A percentile compares a stretch with the other conserved stretches of the same genome.
phyloP scores from a whole-genome alignment of 1,140 invertebrate species.

The Tetraneura akinire region DNA sequence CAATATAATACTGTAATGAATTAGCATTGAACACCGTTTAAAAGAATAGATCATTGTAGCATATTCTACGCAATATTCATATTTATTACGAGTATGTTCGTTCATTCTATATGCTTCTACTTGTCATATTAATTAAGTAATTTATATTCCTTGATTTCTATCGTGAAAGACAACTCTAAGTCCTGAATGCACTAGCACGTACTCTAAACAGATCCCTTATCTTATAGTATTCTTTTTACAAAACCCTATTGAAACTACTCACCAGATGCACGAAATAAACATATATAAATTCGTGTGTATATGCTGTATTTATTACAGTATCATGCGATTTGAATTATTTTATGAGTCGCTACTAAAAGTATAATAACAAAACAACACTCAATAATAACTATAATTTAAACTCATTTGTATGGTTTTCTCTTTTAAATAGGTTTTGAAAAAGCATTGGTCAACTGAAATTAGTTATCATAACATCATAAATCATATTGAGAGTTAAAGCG shows the following conservation, averaged over 20 bases:
- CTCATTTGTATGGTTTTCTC: neutral
- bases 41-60: neutral
- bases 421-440: neutral
- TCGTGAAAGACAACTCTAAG: slow-evolving; percentile 13
- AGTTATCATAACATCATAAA: neutral
- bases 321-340: neutral
- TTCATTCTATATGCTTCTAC: neutral
- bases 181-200: slow-evolving; percentile 42
- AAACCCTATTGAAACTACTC: slow-evolving; percentile 14
- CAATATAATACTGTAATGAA: slow-evolving; percentile 9
- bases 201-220: neutral
- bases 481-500: no score
- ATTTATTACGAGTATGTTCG: neutral
- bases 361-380: neutral
- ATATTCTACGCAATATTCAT: neutral
- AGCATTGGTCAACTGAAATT: neutral
- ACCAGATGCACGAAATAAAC: neutral
- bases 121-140: slow-evolving; percentile 31
- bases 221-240: neutral
- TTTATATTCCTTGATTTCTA: slow-evolving; percentile 45
- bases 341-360: neutral
- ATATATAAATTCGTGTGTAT: neutral
- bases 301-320: neutral
- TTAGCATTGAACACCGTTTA: neutral
- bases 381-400: neutral